These are phyloP conservation scores for Drosophila kohkoa DNA, from an alignment of 1,140 invertebrate genomes.

Conservation along the genomic window DNA sequence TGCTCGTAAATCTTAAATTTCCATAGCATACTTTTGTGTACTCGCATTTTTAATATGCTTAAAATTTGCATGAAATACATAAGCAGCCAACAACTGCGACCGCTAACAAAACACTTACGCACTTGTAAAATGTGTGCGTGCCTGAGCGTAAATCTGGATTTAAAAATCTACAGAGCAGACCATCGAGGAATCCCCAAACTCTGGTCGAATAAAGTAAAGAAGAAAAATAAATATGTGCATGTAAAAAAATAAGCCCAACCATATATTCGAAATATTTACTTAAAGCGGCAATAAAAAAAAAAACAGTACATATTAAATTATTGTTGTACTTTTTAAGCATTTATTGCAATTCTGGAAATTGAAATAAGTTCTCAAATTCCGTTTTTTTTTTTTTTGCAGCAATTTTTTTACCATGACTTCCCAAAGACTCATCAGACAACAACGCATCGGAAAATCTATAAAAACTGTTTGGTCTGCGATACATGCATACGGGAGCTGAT, in stretches of 20 bases:
- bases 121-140: constrained; percentile 23
- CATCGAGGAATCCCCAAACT: not conserved
- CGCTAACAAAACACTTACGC: constrained; percentile 12
- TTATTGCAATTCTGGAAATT: not conserved
- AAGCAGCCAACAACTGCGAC: constrained; percentile 22
- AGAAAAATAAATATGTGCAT: not conserved
- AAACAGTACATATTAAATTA: not conserved
- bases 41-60: constrained; percentile 60
- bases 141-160: constrained; percentile 28
- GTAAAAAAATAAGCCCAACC: constrained; percentile 26
- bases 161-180: constrained; percentile 12
- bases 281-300: constrained; percentile 9
- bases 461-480: constrained; percentile 84
- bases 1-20: constrained; percentile 34
- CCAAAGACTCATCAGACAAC: constrained; percentile 82
- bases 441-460: constrained; percentile 80
- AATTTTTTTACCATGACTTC: constrained; percentile 85
- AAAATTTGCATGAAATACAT: constrained; percentile 53
- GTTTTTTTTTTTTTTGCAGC: constrained; percentile 57
- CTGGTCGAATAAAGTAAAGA: too few species aligned
- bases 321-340: not conserved
- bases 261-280: constrained; percentile 51
- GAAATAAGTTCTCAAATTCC: constrained; percentile 35
- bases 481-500: constrained; percentile 85
- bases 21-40: constrained; percentile 47